Evolutionary conservation across 2,113 vertebrate species (phyloP), one percentile per base, ranked within the genome.

Genomic region (Pitta sordida): DNA sequence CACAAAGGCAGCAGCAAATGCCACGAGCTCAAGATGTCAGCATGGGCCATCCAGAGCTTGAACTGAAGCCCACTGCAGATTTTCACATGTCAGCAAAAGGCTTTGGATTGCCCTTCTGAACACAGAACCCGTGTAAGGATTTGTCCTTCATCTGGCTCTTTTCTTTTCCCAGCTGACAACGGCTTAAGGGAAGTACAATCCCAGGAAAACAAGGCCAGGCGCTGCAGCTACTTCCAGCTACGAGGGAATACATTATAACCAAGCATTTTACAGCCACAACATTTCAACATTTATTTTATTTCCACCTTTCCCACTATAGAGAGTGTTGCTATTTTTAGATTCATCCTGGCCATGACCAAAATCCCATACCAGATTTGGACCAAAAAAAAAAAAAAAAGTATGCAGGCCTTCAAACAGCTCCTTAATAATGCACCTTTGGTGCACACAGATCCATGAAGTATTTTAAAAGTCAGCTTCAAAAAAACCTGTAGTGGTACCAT

Each of bases 21-120:
- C 62, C 71, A 64, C 59, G 58, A 93, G 87, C 67, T 83, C 86
- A 92, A 88, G 89, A 80, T 91, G 91, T 92, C 88, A 95, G 48
- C 52, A 89, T 23, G 83, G 70, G 75, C 67, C 58, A 70, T 85
- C 60, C 65, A 84, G 58, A 80, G 67, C 59, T 78, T 88, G 87
- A 85, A 86, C 24, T 63, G 71, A 90, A 87, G 69, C 36, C 84
- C 68, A 64, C 19, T 78, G 81, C 56, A 90, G 83, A 74, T 36
- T 88, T 64, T 46, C 53, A 39, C 6, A 4, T 83, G 44, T 49
- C 51, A 79, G 80, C 67, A 86, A 76, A 86, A 91, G 58, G 58
- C 43, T 93, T 88, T 80, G 62, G 44, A 81, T 37, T 44, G 73
- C 44, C 65, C 51, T 68, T 55, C 46, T 37, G 55, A 84, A 26